Evolutionary conservation across 2,113 vertebrate species (phyloP).

Genomic region (Poeciliopsis retropinna): DNA sequence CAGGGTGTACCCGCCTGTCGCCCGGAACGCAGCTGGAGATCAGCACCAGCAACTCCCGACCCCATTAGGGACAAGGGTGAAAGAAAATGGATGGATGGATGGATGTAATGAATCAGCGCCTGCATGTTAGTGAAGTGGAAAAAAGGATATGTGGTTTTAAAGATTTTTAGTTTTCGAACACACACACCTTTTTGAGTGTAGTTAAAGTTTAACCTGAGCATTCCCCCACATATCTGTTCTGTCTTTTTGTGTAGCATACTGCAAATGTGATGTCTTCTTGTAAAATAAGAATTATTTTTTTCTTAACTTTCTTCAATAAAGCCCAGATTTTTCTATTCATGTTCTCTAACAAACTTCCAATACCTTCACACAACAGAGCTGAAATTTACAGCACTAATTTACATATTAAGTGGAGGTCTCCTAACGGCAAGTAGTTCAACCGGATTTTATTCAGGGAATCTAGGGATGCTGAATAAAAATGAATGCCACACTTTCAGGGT

Average conservation of each 20-base stretch:
- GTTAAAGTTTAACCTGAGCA: neutral
- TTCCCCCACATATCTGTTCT: neutral
- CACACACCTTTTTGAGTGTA: neutral
- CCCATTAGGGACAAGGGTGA: too few species aligned
- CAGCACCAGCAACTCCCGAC: too few species aligned
- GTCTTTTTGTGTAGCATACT: too few species aligned
- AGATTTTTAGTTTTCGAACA: neutral
- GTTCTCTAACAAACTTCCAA: neutral
- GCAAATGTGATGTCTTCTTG: too few species aligned
- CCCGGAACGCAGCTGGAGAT: too few species aligned
- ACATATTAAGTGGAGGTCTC: neutral
- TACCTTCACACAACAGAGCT: neutral
- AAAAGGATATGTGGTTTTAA: too few species aligned
- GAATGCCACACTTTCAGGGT: too few species aligned
- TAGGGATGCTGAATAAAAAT: neutral
- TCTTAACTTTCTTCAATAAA: neutral
- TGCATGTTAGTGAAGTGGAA: too few species aligned
- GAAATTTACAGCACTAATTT: neutral
- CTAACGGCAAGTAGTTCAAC: neutral
- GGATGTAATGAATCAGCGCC: too few species aligned
- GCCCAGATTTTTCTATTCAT: neutral
- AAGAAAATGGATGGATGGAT: too few species aligned
- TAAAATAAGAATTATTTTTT: neutral
- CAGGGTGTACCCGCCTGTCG: too few species aligned
- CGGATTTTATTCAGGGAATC: neutral